Base-by-base conservation (phyloP, 1,140 invertebrate species). In the Papilio aristodemus region DNA sequence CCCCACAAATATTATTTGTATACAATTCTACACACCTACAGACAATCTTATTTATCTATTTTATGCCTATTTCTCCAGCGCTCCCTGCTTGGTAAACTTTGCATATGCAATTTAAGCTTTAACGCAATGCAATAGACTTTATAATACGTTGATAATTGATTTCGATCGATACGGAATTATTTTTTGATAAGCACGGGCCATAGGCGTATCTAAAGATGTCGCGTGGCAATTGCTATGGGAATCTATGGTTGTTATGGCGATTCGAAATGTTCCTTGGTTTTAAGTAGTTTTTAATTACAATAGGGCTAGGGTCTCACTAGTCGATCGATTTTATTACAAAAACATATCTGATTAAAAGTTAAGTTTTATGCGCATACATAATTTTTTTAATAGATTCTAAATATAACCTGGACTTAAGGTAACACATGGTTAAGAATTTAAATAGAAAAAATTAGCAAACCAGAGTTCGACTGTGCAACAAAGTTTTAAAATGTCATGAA, bases 1-100 rank as follows among this genome's bases (percentile, higher is more conserved):
- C 88, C 88, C 84, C 75, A 71, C 59, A 79, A 78, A 89, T 90
- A 84, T 72, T 67, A 79, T 75, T 69, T 77, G 77, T 68, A 70
- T 67, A 77, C 82, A 77, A 85, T 84, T 80, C 71, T 74, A 71
- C 73, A 80, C 71, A 86, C 80, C 73, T 80, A 74, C 76, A 82
- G 74, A 85, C 80, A 81, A 85, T 87, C 80, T 83, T 90, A 85
- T 90, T 90, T 89, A 88, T 87, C 82, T 86, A 87, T 87, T 88
- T 87, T 77, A 88, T 84, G 85, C 82, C 81, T 86, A 83, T 88
- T 83, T 75, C 76, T 77, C 73, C 70, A 50, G 10, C 54, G 73
- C 58, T 68, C 60, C 41, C 71, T 76, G 72, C 70, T 68, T 60
- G 66, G 64, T 41, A 10, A 39, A 4, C 54, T 2, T 1, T 4